Evolutionary conservation across 2,888 invertebrate genomes (phyloP).

Genomic region (Eristalinus aeneus): DNA sequence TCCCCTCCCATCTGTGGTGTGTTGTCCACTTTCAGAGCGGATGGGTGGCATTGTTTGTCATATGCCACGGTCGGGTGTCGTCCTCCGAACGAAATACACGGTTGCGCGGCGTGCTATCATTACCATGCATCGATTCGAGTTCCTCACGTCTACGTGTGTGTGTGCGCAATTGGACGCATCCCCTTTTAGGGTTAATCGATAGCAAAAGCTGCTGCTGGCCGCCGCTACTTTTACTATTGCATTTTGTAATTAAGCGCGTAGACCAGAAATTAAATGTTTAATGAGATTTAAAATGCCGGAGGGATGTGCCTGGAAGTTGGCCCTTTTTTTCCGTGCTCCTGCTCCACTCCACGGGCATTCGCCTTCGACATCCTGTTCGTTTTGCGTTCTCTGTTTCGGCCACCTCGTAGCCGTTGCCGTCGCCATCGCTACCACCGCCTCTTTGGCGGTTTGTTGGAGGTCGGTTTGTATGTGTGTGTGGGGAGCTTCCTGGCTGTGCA

Average conservation of each 20-base stretch:
- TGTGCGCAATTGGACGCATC: conserved; percentile 61
- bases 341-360: background rate
- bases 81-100: background rate
- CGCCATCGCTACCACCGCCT: background rate
- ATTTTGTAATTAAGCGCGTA: conserved; percentile 71
- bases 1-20: background rate
- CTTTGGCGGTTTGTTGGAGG: background rate
- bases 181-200: conserved; percentile 66
- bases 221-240: conserved; percentile 67
- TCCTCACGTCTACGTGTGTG: background rate
- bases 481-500: conserved; percentile 28
- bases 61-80: conserved; percentile 46
- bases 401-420: too few relatives aligned
- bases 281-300: conserved; percentile 69
- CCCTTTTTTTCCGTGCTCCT: conserved; percentile 10
- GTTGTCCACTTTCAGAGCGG: conserved; percentile 54
- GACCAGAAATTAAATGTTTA: conserved; percentile 71
- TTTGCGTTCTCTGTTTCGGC: background rate
- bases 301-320: conserved; percentile 50
- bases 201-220: conserved; percentile 64
- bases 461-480: background rate
- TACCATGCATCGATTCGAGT: background rate
- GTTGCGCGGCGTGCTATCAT: background rate
- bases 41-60: conserved; percentile 56
- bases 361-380: background rate